A percentile compares a stretch with the other conserved stretches of the same genome.
Evolutionary conservation across 2,113 vertebrate species (phyloP).

Genomic region (Lontra canadensis): DNA sequence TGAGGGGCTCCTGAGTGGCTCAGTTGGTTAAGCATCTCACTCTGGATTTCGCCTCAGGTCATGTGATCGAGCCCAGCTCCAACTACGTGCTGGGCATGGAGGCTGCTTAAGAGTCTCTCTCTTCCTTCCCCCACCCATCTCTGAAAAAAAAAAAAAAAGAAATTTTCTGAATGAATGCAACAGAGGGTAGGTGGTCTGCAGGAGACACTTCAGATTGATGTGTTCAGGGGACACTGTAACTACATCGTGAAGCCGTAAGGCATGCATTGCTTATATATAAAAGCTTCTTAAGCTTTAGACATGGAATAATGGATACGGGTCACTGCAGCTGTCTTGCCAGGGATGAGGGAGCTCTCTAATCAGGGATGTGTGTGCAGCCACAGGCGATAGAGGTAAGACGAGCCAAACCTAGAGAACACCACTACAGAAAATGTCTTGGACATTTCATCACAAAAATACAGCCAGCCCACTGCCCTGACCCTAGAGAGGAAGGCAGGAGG

Average conservation of each 20-base stretch:
- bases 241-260: background rate
- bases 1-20: background rate
- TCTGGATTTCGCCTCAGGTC: background rate
- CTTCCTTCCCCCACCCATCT: background rate
- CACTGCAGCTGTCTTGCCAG: background rate
- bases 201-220: background rate
- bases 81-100: background rate
- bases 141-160: background rate
- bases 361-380: background rate
- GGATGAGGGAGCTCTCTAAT: background rate
- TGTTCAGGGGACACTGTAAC: background rate
- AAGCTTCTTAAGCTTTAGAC: background rate
- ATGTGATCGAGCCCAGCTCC: background rate
- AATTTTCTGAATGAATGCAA: background rate
- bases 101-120: background rate
- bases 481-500: no score
- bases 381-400: background rate
- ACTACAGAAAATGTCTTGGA: background rate
- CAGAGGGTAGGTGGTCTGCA: background rate
- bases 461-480: background rate
- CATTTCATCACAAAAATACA: background rate
- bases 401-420: background rate
- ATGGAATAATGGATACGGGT: background rate
- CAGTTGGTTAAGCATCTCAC: background rate
- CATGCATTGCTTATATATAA: background rate